Evolutionary conservation across 2,797 vertebrate species (phyloP), one percentile per base, ranked within the genome.

Genomic region (Toxotes lorentzi): DNA sequence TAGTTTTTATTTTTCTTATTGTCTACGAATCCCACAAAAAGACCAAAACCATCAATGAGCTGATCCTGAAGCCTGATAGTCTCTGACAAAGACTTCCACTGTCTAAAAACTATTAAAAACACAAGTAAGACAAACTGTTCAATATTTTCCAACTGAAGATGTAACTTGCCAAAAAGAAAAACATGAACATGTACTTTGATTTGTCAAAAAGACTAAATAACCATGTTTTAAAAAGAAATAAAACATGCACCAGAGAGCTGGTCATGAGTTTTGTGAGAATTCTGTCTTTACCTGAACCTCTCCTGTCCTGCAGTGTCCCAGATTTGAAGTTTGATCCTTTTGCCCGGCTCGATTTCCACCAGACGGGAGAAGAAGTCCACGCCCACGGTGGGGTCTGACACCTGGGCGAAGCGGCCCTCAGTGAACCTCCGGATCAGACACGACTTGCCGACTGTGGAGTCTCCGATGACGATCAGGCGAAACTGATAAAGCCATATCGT

Each of bases 401-500:
- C 97, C 90, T 97, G 96, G 73, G 97, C 97, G 70, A 99, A 99
- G 81, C 97, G 96, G 11, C 97, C 98, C 86, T 99, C 97, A 0
- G 98, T 99, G 94, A 99, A 99, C 91, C 97, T 96, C 40, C 97
- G 96, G 85, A 98, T 98, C 80, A 98, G 94, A 91, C 97, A 98
- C 1, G 97, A 98, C 89, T 99, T 98, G 75, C 97, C 98, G 34
- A 98, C 98, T 0, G 97, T 99, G 85, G 97, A 98, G 92, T 98
- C 98, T 41, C 97, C 98, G 70, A 99, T 97, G 88, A 98, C 97
- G 82, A 99, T 98, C 69, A 98, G 94, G 53, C 97, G 96, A 89
- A 98, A 98, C 92, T 99, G 98, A 91, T 98, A 98, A 16, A 98
- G 96, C 97, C 97, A 99, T 93, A 99, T 99, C 12, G 97, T 97